Conservation (phyloP, 2,797 vertebrate genomes). For the Corythornis leucogaster region DNA sequence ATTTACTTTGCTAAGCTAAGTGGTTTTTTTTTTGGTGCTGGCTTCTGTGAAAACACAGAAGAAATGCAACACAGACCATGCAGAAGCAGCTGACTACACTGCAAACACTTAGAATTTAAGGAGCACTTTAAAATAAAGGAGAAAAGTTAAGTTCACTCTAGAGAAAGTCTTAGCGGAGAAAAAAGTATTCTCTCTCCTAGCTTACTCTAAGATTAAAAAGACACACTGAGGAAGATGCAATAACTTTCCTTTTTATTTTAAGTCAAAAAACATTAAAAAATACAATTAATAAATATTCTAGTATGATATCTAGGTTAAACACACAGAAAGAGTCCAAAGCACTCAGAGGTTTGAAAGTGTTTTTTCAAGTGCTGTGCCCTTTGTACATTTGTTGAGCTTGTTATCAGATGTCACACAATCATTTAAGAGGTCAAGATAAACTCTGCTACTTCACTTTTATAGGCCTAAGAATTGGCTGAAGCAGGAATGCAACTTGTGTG, state of each 20-base stretch:
- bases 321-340: not conserved
- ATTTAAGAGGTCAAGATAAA: not conserved
- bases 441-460: not conserved
- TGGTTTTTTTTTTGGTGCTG: not conserved
- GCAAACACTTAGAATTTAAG: not conserved
- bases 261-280: not conserved
- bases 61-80: not conserved
- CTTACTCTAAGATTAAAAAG: not conserved
- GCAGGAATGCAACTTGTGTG: not conserved
- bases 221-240: not conserved
- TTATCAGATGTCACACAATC: not conserved
- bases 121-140: not conserved
- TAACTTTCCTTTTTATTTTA: not conserved
- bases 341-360: not conserved
- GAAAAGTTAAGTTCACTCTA: not conserved
- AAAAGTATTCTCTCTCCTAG: not conserved
- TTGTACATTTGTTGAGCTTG: accelerated
- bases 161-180: not conserved
- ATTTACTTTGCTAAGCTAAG: not conserved
- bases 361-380: not conserved
- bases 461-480: not conserved
- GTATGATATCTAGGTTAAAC: not conserved
- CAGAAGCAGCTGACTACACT: not conserved
- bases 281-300: not conserved
- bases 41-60: not conserved